Percentiles rank a stretch among this genome's conserved stretches.
These are phyloP conservation scores for Brachypterus glaber DNA, from an alignment of 2,888 invertebrate species.

Conservation along the genomic window DNA sequence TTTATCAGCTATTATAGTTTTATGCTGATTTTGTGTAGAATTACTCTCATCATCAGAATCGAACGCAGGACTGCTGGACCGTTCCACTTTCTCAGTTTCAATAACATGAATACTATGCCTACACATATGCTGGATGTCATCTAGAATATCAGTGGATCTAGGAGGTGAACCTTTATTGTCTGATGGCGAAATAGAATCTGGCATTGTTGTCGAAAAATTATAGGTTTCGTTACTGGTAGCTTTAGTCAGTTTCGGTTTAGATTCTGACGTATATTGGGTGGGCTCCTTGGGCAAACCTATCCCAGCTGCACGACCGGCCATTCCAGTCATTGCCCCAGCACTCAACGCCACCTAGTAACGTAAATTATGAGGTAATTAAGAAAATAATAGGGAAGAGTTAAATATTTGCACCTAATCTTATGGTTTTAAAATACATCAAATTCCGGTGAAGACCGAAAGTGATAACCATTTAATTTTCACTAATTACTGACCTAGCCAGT, in stretches of 20 bases:
- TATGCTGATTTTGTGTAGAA: conserved; percentile 8
- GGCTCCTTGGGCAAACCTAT: conserved; percentile 76
- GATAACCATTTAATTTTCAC: no score
- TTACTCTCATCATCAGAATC: conserved; percentile 88
- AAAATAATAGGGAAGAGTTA: no score
- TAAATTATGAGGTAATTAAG: no score
- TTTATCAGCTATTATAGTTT: conserved; percentile 12
- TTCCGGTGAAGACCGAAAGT: no score
- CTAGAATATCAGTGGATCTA: background rate
- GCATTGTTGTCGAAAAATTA: background rate
- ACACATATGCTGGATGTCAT: background rate
- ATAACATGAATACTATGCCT: background rate
- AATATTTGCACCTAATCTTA: no score
- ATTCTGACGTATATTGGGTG: conserved; percentile 58
- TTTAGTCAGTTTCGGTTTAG: conserved; percentile 55
- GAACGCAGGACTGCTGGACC: conserved; percentile 88
- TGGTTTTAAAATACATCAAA: no score
- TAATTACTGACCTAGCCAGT: no score
- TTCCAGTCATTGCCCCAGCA: conserved; percentile 83
- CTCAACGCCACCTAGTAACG: conserved; percentile 80
- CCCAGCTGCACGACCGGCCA: conserved; percentile 81
- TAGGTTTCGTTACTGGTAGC: conserved; percentile 23
- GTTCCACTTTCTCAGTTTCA: conserved; percentile 55
- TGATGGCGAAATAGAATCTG: conserved; percentile 17
- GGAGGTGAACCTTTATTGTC: background rate